Evolutionary conservation across 2,888 invertebrate genomes (phyloP).

Genomic region (Anaspis maculata): DNA sequence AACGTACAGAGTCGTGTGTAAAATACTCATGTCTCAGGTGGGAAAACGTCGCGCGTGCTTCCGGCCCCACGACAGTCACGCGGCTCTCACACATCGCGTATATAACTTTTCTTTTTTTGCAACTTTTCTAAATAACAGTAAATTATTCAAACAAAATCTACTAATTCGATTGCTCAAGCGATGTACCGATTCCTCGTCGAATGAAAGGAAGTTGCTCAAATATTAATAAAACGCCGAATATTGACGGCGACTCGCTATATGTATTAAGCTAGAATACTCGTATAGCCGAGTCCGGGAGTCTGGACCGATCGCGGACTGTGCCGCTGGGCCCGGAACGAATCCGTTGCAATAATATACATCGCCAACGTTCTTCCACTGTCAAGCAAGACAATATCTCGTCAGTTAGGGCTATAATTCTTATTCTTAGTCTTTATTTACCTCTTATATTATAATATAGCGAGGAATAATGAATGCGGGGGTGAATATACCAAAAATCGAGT

Average conservation of each 20-base stretch:
- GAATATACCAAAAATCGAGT: conserved; percentile 13
- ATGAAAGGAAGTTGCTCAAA: conserved; percentile 36
- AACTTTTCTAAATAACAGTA: too few species aligned
- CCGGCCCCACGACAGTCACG: conserved; percentile 7
- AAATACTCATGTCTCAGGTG: conserved; percentile 16
- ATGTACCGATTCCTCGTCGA: conserved; percentile 16
- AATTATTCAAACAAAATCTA: not conserved
- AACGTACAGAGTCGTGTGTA: conserved; percentile 16
- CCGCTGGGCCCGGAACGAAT: conserved; percentile 10
- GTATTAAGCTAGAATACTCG: too few species aligned
- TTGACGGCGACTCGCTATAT: conserved; percentile 14
- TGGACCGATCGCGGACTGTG: conserved; percentile 12
- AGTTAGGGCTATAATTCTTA: conserved; percentile 24
- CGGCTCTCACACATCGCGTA: conserved; percentile 7
- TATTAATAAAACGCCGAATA: conserved; percentile 18
- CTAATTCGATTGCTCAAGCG: not conserved
- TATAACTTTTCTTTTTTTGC: not conserved
- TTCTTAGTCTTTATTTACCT: conserved; percentile 17
- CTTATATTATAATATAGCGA: conserved; percentile 9
- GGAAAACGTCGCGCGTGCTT: conserved; percentile 16
- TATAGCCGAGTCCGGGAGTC: conserved; percentile 17
- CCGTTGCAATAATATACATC: conserved; percentile 16
- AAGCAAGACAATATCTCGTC: conserved; percentile 30
- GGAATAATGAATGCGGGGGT: conserved; percentile 6
- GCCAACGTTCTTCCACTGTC: conserved; percentile 29